A percentile compares a stretch with the other conserved stretches of the same genome.
phyloP scores from a whole-genome alignment of 2,888 invertebrate genomes.

The Alsophila aescularia region DNA sequence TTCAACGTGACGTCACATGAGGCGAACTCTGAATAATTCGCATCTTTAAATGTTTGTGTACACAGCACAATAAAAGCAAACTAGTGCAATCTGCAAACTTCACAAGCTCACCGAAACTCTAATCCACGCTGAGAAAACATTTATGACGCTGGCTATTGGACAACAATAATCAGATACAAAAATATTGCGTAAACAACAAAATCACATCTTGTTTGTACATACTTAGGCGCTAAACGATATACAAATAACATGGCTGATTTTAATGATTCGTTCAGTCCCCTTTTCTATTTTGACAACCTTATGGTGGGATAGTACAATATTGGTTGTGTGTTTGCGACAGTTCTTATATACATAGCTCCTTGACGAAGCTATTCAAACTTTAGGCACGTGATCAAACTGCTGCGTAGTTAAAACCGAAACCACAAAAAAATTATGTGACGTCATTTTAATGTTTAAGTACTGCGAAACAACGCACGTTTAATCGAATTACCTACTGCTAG shows the following conservation, averaged over 20 bases:
- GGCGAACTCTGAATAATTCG: conserved; percentile 51
- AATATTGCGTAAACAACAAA: conserved; percentile 29
- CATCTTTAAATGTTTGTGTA: conserved; percentile 59
- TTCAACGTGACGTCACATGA: conserved; percentile 64
- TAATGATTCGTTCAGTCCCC: conserved; percentile 17
- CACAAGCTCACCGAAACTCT: conserved; percentile 11
- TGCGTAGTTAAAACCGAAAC: conserved; percentile 13
- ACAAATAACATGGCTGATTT: conserved; percentile 24
- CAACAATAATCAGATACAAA: conserved; percentile 20
- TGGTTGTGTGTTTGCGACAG: conserved; percentile 10
- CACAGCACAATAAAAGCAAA: conserved; percentile 51
- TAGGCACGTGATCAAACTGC: conserved; percentile 17
- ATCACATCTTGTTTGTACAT: conserved; percentile 23
- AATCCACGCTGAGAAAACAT: conserved; percentile 10
- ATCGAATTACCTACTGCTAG: conserved; percentile 51
- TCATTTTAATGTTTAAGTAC: conserved; percentile 26
- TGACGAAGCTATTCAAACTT: conserved; percentile 10
- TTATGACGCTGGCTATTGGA: conserved; percentile 8
- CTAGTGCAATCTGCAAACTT: conserved; percentile 46
- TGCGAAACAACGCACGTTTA: conserved; percentile 41
- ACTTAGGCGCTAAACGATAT: conserved; percentile 26
- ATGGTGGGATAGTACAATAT: conserved; percentile 13
- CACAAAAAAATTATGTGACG: conserved; percentile 16
- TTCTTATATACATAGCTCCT: conserved; percentile 1
- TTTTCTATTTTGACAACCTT: conserved; percentile 22